A percentile compares a stretch with the other conserved stretches of the same genome.
These are phyloP conservation scores for Spodoptera picta DNA, from an alignment of 2,888 invertebrate genomes.

Conservation along the genomic window DNA sequence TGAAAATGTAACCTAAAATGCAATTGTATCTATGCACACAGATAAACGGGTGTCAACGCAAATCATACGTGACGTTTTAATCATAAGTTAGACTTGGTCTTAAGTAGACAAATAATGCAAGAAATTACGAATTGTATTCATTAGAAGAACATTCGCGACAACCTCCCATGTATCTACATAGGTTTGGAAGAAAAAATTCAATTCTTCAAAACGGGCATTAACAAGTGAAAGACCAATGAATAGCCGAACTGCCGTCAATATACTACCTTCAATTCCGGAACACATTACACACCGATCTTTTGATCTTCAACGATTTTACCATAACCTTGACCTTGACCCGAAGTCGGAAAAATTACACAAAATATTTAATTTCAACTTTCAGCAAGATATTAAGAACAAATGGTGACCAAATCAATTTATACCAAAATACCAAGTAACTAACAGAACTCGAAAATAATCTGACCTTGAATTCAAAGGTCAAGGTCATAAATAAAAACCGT, in stretches of 20 bases:
- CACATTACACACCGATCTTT: slow-evolving; percentile 14
- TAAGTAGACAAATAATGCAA: no score
- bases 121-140: no score
- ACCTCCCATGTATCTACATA: not conserved
- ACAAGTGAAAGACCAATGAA: slow-evolving; percentile 10
- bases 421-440: no score
- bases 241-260: slow-evolving; percentile 26
- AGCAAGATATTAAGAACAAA: slow-evolving; percentile 1
- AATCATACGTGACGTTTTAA: no score
- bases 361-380: no score
- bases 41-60: no score
- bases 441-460: not conserved
- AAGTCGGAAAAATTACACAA: no score
- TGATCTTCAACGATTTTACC: not conserved
- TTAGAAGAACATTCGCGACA: no score
- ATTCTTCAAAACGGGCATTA: not conserved
- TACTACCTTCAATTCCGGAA: slow-evolving; percentile 29
- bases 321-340: slow-evolving; percentile 17
- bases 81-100: no score
- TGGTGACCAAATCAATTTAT: slow-evolving; percentile 3
- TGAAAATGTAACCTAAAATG: no score
- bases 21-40: no score
- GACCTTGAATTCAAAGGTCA: slow-evolving; percentile 26
- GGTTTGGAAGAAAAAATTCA: not conserved
- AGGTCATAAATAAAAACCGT: slow-evolving; percentile 25